Evolutionary conservation across 2,888 invertebrate species (phyloP).

Genomic region (Furcula furcula): DNA sequence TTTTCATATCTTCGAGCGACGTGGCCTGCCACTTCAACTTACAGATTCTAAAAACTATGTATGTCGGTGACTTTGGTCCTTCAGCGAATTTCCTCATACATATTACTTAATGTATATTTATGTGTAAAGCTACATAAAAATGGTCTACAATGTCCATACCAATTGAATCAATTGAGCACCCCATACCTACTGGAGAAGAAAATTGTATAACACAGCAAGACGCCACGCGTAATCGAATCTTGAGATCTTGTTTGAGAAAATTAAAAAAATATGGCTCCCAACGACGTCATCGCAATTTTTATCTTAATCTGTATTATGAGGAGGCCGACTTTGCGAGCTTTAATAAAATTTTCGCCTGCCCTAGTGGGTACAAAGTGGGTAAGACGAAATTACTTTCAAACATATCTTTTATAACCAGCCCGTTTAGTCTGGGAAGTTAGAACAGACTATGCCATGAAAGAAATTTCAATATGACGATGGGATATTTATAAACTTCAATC

Average conservation of each 20-base stretch:
- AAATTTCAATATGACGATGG: constrained; percentile 2
- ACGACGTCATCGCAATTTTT: constrained; percentile 75
- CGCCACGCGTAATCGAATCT: constrained; percentile 69
- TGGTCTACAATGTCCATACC: too few relatives aligned
- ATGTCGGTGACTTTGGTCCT: too few relatives aligned
- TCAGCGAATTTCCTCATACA: too few relatives aligned
- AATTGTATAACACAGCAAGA: constrained; percentile 63
- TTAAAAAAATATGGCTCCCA: constrained; percentile 73
- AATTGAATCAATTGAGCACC: too few relatives aligned
- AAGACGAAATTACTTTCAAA: constrained; percentile 44
- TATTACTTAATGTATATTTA: too few relatives aligned
- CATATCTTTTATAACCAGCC: constrained; percentile 26
- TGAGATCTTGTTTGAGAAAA: constrained; percentile 71
- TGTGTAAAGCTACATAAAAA: too few relatives aligned
- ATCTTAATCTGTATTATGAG: constrained; percentile 74
- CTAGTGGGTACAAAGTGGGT: constrained; percentile 30
- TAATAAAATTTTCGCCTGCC: constrained; percentile 56
- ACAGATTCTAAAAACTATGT: too few relatives aligned
- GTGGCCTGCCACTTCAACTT: too few relatives aligned
- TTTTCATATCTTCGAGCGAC: too few relatives aligned
- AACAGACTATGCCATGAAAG: constrained; percentile 7
- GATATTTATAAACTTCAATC: neutral
- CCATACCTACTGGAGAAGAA: too few relatives aligned
- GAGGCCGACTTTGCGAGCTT: constrained; percentile 47
- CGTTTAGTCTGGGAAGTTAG: constrained; percentile 15